Evolutionary conservation across 2,113 vertebrate species (phyloP).

Genomic region (Poecilia latipinna): DNA sequence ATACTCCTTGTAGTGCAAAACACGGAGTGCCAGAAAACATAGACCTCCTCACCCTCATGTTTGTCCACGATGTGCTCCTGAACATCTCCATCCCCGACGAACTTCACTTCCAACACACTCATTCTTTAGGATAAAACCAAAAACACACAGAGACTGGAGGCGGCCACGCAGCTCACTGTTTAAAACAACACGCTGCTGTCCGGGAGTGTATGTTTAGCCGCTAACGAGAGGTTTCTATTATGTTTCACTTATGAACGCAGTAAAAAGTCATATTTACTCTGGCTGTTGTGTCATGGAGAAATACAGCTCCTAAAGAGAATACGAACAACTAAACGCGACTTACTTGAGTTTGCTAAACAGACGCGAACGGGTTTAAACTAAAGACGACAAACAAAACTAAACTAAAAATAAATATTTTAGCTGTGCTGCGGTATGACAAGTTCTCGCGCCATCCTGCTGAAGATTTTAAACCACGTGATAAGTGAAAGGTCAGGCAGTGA

Average conservation of each 20-base stretch:
- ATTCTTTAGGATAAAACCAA: conserved; percentile 60
- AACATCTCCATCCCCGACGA: conserved; percentile 90
- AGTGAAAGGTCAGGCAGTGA: conserved; percentile 47
- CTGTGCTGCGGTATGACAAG: background rate
- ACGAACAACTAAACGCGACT: background rate
- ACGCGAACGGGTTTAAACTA: background rate
- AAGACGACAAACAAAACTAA: conserved; percentile 3
- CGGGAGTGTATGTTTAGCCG: too few relatives aligned
- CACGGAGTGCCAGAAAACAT: background rate
- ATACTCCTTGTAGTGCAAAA: background rate
- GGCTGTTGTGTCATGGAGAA: background rate
- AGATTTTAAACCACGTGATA: conserved; percentile 74
- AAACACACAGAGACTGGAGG: background rate
- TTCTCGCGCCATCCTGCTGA: conserved; percentile 72
- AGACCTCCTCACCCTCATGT: conserved; percentile 80
- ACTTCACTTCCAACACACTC: conserved; percentile 85
- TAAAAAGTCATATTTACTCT: too few relatives aligned
- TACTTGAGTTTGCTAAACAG: conserved; percentile 15
- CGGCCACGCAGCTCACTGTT: background rate
- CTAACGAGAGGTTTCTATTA: background rate
- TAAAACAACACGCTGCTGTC: background rate
- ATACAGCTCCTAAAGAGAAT: background rate
- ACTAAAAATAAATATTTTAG: background rate
- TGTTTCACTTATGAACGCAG: background rate
- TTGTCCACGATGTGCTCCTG: conserved; percentile 91